Evolutionary conservation across 2,888 invertebrate species (phyloP).

Genomic region (Lacanobia wlatinum): DNA sequence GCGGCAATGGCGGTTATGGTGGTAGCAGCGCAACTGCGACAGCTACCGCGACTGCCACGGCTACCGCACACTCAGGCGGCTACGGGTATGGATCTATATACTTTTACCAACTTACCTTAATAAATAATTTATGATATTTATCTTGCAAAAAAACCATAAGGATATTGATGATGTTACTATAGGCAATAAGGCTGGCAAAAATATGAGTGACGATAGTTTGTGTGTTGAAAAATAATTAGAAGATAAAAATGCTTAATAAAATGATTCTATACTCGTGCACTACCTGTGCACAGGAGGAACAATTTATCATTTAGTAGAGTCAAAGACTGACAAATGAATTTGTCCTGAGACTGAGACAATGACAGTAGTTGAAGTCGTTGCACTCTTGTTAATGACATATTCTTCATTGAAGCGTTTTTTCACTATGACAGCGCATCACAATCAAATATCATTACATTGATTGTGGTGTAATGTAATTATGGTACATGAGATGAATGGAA

Average conservation of each 20-base stretch:
- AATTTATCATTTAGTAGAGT: conserved; percentile 19
- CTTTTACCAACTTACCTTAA: background rate
- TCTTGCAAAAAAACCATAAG: no score
- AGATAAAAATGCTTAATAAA: background rate
- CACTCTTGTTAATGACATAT: conserved; percentile 19
- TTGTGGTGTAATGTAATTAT: background rate
- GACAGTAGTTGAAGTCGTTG: conserved; percentile 21
- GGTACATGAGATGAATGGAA: background rate
- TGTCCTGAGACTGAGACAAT: conserved; percentile 22
- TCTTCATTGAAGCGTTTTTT: conserved; percentile 19
- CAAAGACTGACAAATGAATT: conserved; percentile 34
- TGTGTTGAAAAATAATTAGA: background rate
- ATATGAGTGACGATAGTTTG: background rate
- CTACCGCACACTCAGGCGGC: conserved; percentile 22
- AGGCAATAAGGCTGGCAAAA: background rate
- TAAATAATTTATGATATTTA: background rate
- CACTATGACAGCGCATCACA: background rate
- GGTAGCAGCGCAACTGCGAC: conserved; percentile 72
- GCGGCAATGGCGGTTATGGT: conserved; percentile 51
- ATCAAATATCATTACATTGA: conserved; percentile 1
- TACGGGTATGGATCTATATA: conserved; percentile 50
- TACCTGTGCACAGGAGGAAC: background rate
- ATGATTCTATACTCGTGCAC: background rate
- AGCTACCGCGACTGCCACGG: conserved; percentile 63
- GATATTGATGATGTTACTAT: no score